Evolutionary conservation across 1,140 invertebrate species (phyloP), one percentile per base, ranked within the genome.

Genomic region (Zaprionus ornatus): DNA sequence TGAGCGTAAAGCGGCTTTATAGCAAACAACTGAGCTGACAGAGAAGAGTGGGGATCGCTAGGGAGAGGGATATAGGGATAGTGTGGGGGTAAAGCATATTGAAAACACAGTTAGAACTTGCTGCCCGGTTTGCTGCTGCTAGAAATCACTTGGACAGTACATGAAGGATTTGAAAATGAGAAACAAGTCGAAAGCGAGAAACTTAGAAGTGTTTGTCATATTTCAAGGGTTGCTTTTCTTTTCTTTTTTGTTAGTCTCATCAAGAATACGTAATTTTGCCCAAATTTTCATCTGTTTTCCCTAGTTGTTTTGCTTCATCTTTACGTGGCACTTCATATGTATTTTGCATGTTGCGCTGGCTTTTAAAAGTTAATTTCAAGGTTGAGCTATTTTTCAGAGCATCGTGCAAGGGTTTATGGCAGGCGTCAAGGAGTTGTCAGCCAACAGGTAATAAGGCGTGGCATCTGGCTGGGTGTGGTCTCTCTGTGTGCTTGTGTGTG

Each of bases 291-390:
- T 74, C 61, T 59, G 56, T 55, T 57, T 55, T 70, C 7, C 15
- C 25, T 50, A 15, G 37, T 17, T 72, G 55, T 50, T 63, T 27
- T 12, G 42, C 29, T 48, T 5, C 9, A 40, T 45, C 1, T 48
- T 25, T 45, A 40, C 37, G 37, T 65, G 35, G 54, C 56, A 70
- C 68, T 74, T 88, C 74, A 74, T 82, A 85, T 79, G 85, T 85
- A 85, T 79, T 84, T 85, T 76, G 59, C 63, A 54, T 75, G 69
- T 57, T 32, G 9, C 52, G 62, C 45, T 64, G 35, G 57, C 72
- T 74, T 75, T 66, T 56, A 73, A 79, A 91, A 91, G 78, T 91
- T 91, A 87, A 91, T 91, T 91, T 91, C 87, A 91, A 91, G 87
- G 87, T 77, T 91, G 80, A 91, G 77, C 82, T 87, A 87, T 81